Conservation (phyloP, 2,113 vertebrate species). For the Eonycteris spelaea region DNA sequence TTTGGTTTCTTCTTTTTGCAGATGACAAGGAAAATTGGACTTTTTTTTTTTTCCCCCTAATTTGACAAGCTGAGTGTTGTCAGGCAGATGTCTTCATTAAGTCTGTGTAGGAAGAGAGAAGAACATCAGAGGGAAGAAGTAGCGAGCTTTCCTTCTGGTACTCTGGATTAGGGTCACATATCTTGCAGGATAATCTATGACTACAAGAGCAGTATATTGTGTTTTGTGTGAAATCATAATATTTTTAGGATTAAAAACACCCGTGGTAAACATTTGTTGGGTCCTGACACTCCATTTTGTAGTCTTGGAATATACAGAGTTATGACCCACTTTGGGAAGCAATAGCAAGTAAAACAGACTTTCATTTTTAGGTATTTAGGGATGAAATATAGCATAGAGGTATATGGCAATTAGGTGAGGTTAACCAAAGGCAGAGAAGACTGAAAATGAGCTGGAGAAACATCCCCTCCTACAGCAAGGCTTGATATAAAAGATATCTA, state of each 20-base stretch:
- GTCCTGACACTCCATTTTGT: background rate
- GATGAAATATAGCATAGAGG: background rate
- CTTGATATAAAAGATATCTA: background rate
- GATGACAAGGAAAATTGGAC: slow-evolving; percentile 51
- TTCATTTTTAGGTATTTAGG: background rate
- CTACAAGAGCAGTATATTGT: background rate
- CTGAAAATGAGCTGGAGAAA: background rate
- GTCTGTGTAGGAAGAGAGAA: slow-evolving; percentile 32
- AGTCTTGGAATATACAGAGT: background rate
- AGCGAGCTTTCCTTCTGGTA: background rate
- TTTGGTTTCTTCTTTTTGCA: background rate
- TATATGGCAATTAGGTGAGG: background rate
- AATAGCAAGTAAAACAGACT: background rate
- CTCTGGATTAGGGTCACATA: background rate
- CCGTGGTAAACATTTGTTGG: background rate
- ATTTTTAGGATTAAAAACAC: background rate
- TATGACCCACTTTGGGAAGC: background rate
- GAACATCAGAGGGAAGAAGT: background rate
- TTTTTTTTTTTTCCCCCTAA: background rate
- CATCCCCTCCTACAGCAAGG: background rate
- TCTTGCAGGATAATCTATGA: background rate
- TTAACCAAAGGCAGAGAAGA: background rate
- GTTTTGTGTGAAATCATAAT: background rate
- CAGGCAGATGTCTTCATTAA: slow-evolving; percentile 57
- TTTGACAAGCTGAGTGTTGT: slow-evolving; percentile 47